These are phyloP conservation scores for Dynastes hyllus DNA, from an alignment of 2,888 invertebrate genomes.

Conservation along the genomic window DNA sequence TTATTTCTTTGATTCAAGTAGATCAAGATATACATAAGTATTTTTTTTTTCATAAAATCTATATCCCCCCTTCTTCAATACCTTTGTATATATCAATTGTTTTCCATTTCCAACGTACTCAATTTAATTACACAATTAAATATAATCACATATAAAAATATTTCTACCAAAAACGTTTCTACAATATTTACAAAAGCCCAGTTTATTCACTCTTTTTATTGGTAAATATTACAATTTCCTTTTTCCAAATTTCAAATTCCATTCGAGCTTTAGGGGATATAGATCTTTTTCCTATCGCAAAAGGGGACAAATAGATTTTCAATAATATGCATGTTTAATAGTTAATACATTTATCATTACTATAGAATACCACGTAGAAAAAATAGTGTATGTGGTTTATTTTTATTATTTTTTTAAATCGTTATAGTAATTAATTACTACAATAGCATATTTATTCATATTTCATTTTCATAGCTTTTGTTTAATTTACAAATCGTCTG, in stretches of 20 bases:
- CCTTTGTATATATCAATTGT: no score
- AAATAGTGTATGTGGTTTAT: slow-evolving; percentile 59
- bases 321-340: slow-evolving; percentile 18
- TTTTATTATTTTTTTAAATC: not conserved
- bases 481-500: not conserved
- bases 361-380: slow-evolving; percentile 62
- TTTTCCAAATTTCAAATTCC: no score
- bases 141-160: slow-evolving; percentile 33
- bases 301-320: not conserved
- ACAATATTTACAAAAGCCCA: slow-evolving; percentile 32
- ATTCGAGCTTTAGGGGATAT: no score
- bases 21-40: not conserved
- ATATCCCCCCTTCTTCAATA: no score
- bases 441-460: not conserved
- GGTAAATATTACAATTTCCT: no score
- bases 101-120: no score
- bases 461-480: not conserved
- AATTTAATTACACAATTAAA: no score
- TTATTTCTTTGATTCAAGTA: not conserved
- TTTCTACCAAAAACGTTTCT: slow-evolving; percentile 55
- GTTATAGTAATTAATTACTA: not conserved
- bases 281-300: no score
- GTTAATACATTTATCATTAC: slow-evolving; percentile 58
- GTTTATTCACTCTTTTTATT: not conserved
- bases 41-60: not conserved